Base-by-base conservation (phyloP, 2,797 vertebrate species). In the Phataginus tricuspis region DNA sequence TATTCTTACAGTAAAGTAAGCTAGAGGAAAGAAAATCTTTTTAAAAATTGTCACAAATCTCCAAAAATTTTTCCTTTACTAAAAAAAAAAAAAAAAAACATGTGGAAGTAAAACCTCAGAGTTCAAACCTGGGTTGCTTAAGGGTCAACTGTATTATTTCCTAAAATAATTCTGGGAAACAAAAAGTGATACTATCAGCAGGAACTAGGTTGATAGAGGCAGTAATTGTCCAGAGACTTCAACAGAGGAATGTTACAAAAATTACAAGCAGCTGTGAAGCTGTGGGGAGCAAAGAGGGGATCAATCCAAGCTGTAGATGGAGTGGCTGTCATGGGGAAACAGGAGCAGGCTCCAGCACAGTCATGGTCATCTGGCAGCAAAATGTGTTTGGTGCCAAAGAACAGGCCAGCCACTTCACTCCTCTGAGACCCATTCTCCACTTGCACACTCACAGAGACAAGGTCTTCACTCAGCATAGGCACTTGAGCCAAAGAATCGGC, bases 81-180 rank as follows among this genome's bases (percentile, higher is more conserved):
- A 45, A 45, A 45, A 45, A 45, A 45, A 45, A 45, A 45, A 45
- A 45, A 45, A 42, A 45, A 45, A 45, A 45, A 45, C 45, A 45
- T 11, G 45, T 45, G 11, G 45, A 45, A 45, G 45, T 45, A 11
- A 45, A 45, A 45, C 45, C 45, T 45, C 45, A 45, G 10, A 45
- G 45, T 45, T 45, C 11, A 45, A 45, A 45, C 45, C 10, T 45
- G 45, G 11, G 45, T 45, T 45, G 45, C 45, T 45, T 45, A 45
- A 45, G 2, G 10, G 45, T 45, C 45, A 45, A 45, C 45, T 45
- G 45, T 45, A 75, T 61, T 78, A 55, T 84, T 93, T 91, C 80
- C 79, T 59, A 75, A 93, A 97, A 80, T 87, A 83, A 89, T 86
- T 92, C 87, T 90, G 55, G 14, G 31, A 92, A 75, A 80, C 39